Base-by-base conservation (phyloP, 2,888 invertebrate species). In the Netelia inedita region DNA sequence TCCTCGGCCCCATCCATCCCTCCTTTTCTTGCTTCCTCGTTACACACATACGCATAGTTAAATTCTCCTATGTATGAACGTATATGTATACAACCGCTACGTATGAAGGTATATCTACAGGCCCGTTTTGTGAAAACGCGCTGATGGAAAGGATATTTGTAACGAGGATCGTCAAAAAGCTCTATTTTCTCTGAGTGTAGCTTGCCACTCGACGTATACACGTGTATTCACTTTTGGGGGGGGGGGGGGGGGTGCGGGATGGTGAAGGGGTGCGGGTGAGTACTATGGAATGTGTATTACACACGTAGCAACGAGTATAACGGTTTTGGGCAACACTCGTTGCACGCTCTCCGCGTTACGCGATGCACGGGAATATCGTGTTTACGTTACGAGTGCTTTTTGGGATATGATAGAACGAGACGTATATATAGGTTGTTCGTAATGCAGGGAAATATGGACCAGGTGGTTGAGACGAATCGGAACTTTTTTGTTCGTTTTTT, bases 331-430 rank as follows among this genome's bases (percentile, higher is more conserved):
- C 46, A 23, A 21, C 41, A 28, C 61, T 21, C 14, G 46, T 11
- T 69, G 72, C 65, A 55, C 1, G 55, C 11, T 16, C 2, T 16
- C n/a, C n/a, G 6, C 61, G 19, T 69, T 78, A 59, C 69, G 10
- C 68, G 61, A 53, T 66, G 71, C 72, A 71, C 71, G 71, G 41
- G 53, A 71, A 79, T 65, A 65, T 71, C 71, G 55, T 72, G 71
- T 79, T 71, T 72, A 72, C 43, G 41, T 55, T 57, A 41, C 21
- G 71, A 63, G 63, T 71, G 66, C 21, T 68, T 68, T 63, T 63
- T 35, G 23, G 10, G 2, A 61, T 11, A 1, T 23, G n/a, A 35
- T 14, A 28, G 19, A n/a, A 19, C 55, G 16, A 2, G 46, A 46
- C 3, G 2, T 46, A 46, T 11, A 41, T 41, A 6, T 9, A 11